Conservation (phyloP, 2,113 vertebrate genomes). For the Xyliphius kryptos region DNA sequence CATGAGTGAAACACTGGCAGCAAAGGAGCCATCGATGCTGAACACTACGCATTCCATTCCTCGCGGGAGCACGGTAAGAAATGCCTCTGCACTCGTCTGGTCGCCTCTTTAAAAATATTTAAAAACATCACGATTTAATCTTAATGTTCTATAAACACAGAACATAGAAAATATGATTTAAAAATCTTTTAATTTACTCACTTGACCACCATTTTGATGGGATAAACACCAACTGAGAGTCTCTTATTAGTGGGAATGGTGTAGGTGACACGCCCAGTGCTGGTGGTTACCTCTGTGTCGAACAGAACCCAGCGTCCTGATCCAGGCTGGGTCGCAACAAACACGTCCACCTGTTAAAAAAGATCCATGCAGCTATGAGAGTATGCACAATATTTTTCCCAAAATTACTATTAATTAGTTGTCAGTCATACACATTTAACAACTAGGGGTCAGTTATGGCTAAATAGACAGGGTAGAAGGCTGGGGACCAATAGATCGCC, state of each 20-base stretch:
- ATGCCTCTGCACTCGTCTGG: conserved; percentile 95
- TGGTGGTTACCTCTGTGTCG: conserved; percentile 89
- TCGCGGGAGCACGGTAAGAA: conserved; percentile 85
- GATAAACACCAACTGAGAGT: conserved; percentile 84
- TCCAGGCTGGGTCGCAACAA: conserved; percentile 85
- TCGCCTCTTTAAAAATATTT: conserved; percentile 71
- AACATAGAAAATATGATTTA: no score
- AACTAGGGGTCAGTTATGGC: no score
- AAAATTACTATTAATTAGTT: no score
- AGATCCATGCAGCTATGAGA: conserved; percentile 16
- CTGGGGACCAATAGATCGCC: no score
- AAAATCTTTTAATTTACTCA: conserved; percentile 52
- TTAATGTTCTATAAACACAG: no score
- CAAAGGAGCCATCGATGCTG: conserved; percentile 97
- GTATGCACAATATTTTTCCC: no score
- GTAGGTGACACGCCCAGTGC: conserved; percentile 84
- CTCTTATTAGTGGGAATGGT: conserved; percentile 75
- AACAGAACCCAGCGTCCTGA: conserved; percentile 89
- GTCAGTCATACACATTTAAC: no score
- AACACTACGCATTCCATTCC: conserved; percentile 96
- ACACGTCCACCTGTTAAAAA: conserved; percentile 96
- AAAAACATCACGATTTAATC: background rate
- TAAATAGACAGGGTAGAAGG: no score
- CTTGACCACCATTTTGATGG: conserved; percentile 98
- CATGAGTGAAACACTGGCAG: conserved; percentile 98